Conservation (phyloP, 1,140 invertebrate genomes). For the Caenorhabditis tropicalis region DNA sequence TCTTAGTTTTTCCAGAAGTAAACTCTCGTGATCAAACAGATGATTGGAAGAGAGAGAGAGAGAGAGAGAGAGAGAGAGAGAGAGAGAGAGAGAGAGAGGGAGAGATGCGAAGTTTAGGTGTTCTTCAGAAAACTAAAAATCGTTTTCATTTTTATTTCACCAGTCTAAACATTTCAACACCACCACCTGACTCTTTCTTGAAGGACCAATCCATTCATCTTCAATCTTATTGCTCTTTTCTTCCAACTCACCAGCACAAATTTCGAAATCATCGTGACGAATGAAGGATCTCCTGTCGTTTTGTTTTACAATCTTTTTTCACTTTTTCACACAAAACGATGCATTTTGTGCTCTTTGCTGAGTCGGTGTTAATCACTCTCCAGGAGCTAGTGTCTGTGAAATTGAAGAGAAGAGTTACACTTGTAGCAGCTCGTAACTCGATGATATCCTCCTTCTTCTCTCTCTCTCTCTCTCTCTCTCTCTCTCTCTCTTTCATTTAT, state of each 20-base stretch:
- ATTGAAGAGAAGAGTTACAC: constrained; percentile 4
- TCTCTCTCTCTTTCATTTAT: no score
- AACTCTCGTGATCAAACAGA: background rate
- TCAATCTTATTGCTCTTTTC: constrained; percentile 3
- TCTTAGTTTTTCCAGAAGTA: background rate
- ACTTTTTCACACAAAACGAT: constrained; percentile 25
- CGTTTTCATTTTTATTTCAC: background rate
- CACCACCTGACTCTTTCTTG: background rate
- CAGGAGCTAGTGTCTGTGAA: background rate
- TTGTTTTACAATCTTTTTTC: constrained; percentile 37
- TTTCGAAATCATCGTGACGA: background rate
- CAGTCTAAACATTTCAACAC: constrained; percentile 11
- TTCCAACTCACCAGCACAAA: background rate
- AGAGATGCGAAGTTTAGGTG: background rate
- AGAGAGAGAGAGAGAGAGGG: no score
- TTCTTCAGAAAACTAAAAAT: background rate
- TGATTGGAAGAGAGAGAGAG: no score
- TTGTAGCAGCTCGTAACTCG: constrained; percentile 26
- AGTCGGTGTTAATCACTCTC: constrained; percentile 24
- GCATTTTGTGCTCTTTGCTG: background rate
- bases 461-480: background rate
- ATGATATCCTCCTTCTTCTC: background rate
- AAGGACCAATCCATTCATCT: constrained; percentile 9
- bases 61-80: no score
- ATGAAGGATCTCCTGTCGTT: constrained; percentile 12